These are phyloP conservation scores for Prionace glauca DNA, from an alignment of 2,797 vertebrate genomes.

Conservation along the genomic window DNA sequence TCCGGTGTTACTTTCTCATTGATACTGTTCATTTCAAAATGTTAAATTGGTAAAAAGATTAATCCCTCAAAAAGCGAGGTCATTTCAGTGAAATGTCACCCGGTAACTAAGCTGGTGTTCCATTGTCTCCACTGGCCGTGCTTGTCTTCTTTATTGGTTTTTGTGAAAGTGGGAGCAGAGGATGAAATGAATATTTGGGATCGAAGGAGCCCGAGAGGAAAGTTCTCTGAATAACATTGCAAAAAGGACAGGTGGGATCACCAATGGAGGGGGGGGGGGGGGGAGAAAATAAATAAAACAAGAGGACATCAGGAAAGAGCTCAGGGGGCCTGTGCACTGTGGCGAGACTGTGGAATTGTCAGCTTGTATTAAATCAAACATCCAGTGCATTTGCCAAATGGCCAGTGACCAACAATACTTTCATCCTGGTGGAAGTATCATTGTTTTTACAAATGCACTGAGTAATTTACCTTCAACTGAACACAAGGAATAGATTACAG, in stretches of 20 bases:
- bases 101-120: too few species aligned
- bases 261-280: background rate
- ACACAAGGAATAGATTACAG: background rate
- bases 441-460: background rate
- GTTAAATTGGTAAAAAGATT: background rate
- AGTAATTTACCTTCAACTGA: background rate
- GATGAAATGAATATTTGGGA: background rate
- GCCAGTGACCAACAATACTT: background rate
- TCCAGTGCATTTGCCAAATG: background rate
- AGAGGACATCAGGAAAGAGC: background rate
- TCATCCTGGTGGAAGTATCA: background rate
- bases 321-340: background rate
- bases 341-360: background rate
- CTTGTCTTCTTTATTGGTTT: background rate
- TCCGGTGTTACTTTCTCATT: background rate
- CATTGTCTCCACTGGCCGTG: background rate
- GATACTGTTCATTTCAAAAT: background rate
- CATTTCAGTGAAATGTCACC: background rate
- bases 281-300: background rate
- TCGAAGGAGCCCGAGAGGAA: background rate
- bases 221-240: background rate
- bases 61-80: background rate
- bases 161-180: background rate
- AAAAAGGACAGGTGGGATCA: background rate
- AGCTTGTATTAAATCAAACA: background rate